Conservation (phyloP, 2,888 invertebrate species). For the Heliconius cydno region DNA sequence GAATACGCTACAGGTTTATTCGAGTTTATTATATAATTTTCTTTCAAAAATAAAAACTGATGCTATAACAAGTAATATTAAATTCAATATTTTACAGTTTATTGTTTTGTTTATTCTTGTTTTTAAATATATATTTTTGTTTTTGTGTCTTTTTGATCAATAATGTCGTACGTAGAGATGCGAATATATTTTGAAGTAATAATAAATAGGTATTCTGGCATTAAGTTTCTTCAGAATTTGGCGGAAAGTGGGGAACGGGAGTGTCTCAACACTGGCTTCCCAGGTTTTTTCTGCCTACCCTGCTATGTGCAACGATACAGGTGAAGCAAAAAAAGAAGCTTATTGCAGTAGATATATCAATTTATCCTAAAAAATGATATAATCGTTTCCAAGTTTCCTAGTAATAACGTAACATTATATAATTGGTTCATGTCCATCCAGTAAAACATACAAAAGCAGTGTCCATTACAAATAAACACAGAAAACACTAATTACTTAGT, state of each 20-base stretch:
- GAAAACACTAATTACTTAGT: conserved; percentile 15
- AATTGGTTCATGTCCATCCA: not conserved
- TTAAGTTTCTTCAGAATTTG: too few relatives aligned
- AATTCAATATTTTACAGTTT: not conserved
- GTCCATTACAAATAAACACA: conserved; percentile 10
- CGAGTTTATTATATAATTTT: conserved; percentile 23
- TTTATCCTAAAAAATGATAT: conserved; percentile 2
- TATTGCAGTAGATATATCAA: not conserved
- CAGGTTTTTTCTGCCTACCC: too few relatives aligned
- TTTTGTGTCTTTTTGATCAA: not conserved
- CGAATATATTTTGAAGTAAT: not conserved
- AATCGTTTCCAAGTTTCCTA: not conserved
- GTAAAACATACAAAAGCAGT: not conserved
- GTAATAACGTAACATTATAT: conserved; percentile 1
- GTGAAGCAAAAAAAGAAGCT: not conserved
- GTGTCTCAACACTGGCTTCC: too few relatives aligned
- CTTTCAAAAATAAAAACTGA: conserved; percentile 8
- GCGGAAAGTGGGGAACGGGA: not conserved
- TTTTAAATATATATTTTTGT: not conserved
- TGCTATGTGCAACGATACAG: too few relatives aligned
- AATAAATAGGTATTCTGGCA: not conserved
- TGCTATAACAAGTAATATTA: not conserved
- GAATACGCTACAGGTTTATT: conserved; percentile 26
- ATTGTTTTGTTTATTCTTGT: not conserved
- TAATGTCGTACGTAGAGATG: not conserved